Base-by-base conservation (phyloP, 2,888 invertebrate genomes). In the Pharmacophagus antenor region DNA sequence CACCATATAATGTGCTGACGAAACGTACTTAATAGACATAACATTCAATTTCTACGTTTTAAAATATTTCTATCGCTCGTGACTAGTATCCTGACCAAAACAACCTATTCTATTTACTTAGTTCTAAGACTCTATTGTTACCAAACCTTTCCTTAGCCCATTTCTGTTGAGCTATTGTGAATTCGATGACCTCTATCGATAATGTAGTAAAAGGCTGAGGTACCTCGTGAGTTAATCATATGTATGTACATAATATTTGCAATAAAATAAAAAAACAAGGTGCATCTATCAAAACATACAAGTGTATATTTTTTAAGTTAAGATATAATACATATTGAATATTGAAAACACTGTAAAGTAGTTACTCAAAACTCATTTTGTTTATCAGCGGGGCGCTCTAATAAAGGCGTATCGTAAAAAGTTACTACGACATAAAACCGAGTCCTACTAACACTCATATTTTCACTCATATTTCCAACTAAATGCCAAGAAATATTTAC, bases 151-250 rank as follows among this genome's bases (percentile, higher is more conserved):
- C 53, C 53, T 54, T 48, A 53, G 48, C 37, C 21, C 46, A 21
- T 41, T 25, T 17, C 8, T 18, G 46, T 58, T 58, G 17, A 51
- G 21, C 58, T 54, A 44, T 54, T 54, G 42, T 42, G 31, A 59
- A 54, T 54, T 59, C 59, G 59, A 59, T 59, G 54, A 59, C 54
- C 59, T 59, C 54, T 15, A 54, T 59, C 42, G 59, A 59, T 59
- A 49, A 41, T 53, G 42, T 48, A 48, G 48, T 22, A 31, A 18
- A 21, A 52, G 44, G 58, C 18, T 54, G 54, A 59, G 49, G 44
- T 44, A 42, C 27, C 18, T 59, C 59, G 49, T 50, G 49, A 50
- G 49, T 31, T n/a, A n/a, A n/a, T 31, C 15, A 31, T 10, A 10
- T 15, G 15, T 31, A 7, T 27, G 7, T 18, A 20, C 18, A 44